Conservation (phyloP, 2,888 invertebrate genomes). For the Trissolcus japonicus region DNA sequence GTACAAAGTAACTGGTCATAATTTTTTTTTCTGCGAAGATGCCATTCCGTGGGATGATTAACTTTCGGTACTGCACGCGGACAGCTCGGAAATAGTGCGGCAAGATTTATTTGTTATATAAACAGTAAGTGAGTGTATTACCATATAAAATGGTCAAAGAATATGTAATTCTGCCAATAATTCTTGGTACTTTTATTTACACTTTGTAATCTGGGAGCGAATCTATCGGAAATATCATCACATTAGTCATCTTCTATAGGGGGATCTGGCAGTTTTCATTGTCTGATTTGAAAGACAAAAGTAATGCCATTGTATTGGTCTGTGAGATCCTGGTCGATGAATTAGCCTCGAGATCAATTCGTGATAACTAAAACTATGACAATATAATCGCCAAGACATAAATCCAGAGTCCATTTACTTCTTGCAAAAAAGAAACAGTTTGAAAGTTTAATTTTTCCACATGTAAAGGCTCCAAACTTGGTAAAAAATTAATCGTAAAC, state of each 20-base stretch:
- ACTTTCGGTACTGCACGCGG: too few relatives aligned
- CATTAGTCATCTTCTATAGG: not conserved
- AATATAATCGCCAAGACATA: too few relatives aligned
- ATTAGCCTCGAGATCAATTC: not conserved
- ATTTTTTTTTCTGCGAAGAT: too few relatives aligned
- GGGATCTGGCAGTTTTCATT: not conserved
- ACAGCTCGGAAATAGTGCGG: not conserved
- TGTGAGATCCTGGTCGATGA: not conserved
- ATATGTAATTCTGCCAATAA: not conserved
- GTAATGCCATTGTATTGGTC: not conserved
- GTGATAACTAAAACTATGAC: too few relatives aligned
- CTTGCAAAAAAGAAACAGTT: too few relatives aligned
- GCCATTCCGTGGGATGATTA: too few relatives aligned
- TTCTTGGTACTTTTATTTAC: not conserved
- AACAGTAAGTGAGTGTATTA: not conserved
- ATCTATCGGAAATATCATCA: not conserved
- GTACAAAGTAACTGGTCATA: too few relatives aligned
- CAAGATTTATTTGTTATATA: not conserved
- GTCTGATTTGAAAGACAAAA: not conserved
- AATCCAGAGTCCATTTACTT: too few relatives aligned
- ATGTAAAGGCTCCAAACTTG: too few relatives aligned
- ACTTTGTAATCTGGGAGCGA: not conserved
- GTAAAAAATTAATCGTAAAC: too few relatives aligned
- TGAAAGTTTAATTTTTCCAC: too few relatives aligned
- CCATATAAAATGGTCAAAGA: not conserved